Evolutionary conservation across 2,113 vertebrate genomes (phyloP), one percentile per base, ranked within the genome.

Genomic region (Oncorhynchus mykiss): DNA sequence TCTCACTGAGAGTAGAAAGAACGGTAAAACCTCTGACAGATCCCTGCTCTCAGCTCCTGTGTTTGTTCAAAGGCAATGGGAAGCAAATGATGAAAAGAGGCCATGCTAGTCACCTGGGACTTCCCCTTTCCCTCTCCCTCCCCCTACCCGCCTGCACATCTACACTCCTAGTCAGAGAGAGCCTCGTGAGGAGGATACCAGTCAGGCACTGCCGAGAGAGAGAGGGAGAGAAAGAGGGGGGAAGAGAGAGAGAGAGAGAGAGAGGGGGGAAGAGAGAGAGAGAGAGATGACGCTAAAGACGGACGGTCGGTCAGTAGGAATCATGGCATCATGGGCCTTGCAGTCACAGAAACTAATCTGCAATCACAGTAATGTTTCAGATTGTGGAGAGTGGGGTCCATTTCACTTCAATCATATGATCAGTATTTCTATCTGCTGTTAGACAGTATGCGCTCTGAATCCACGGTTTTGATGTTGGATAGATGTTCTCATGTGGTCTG

Each of bases 51-150:
- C 59, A 81, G 85, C 78, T 77, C 78, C 77, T 74, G 73, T 86
- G 85, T 89, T 90, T 88, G 88, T 86, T 89, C 88, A 90, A 87
- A 90, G 86, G 71, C 77, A 83, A 75, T 64, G 72, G 90, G 82
- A 82, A 78, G 84, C 78, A 72, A 83, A 82, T 81, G 85, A 91
- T 91, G 90, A 90, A 91, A 90, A 85, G 89, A 89, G 87, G 88
- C 81, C 80, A 84, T 29, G 87, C 70, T 80, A 72, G 86, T 90
- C 92, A 78, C 80, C 62, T 24, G 88, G 86, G 88, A 90, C 75
- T 71, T 77, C 60, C 78, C 39, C 39, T 11, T 2, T 9, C 39
- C 39, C 39, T 3, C 3, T 1, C 14, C 49, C 39, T 11, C 9
- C 39, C 14, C 49, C 14, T 5, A 1, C 73, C 74, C 25, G 80